Evolutionary conservation across 2,113 vertebrate genomes (phyloP).

Genomic region (Morphnarchus princeps): DNA sequence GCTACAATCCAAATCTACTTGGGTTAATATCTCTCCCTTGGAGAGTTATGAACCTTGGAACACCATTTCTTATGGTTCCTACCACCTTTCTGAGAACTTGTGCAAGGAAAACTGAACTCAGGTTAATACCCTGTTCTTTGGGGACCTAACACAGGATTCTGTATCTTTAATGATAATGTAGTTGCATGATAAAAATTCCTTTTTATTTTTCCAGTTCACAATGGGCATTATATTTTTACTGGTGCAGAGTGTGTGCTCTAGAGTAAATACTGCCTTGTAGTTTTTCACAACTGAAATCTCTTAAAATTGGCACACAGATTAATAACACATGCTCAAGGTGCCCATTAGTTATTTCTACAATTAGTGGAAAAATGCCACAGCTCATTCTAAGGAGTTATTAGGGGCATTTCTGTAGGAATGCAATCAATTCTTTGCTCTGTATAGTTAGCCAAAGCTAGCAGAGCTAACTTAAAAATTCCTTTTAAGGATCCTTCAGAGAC

Average conservation of each 20-base stretch:
- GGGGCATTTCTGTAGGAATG: slow-evolving; percentile 10
- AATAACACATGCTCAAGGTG: background rate
- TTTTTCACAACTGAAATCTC: background rate
- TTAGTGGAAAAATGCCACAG: slow-evolving; percentile 33
- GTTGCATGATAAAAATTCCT: background rate
- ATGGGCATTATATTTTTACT: background rate
- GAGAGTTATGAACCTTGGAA: background rate
- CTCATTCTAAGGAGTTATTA: slow-evolving; percentile 22
- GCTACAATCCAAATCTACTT: background rate
- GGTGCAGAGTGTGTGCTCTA: background rate
- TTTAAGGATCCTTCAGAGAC: background rate
- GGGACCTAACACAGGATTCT: background rate
- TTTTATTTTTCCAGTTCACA: background rate
- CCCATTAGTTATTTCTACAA: slow-evolving; percentile 25
- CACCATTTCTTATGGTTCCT: background rate
- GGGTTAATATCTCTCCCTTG: background rate
- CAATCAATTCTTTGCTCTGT: background rate
- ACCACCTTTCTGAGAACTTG: background rate
- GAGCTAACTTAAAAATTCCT: background rate
- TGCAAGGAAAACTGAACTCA: background rate
- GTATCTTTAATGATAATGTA: background rate
- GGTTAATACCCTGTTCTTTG: background rate
- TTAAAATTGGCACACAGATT: slow-evolving; percentile 23
- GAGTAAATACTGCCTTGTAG: background rate
- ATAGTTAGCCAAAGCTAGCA: background rate